Base-by-base conservation (phyloP, 2,888 invertebrate genomes). In the Sylvicola cinctus region DNA sequence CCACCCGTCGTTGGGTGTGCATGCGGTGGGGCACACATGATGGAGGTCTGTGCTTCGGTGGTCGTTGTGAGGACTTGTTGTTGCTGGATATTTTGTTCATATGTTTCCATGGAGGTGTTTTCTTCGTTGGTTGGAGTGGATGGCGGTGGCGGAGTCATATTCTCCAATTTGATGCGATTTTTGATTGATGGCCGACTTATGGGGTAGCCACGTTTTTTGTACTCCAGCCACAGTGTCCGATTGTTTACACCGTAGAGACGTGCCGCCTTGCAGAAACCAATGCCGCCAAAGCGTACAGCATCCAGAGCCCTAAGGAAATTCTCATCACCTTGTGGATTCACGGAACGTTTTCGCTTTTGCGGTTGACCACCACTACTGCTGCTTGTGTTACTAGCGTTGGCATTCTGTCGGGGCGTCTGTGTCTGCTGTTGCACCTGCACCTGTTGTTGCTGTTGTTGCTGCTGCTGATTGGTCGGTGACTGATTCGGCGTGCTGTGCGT, bases 191-290 rank as follows among this genome's bases (percentile, higher is more conserved):
- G 72, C 43, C 81, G 62, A 49, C 73, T 77, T 46, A 79, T 77
- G 2, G 80, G 80, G 53, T 83, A 83, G 0, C 83, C 83, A 30
- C 77, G 70, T 53, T 79, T 80, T 49, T 79, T 81, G 51, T 81
- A 83, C 49, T 83, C 83, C 27, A 83, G 60, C 83, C 83, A 83
- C 3, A 84, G 60, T 1, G 83, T 83, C 36, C 83, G 65, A 56
- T 83, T 83, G 55, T 83, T 83, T 12, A 84, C 80, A 20, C 83
- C 83, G 53, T 77, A 83, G 59, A 80, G 68, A 34, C 79, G 63
- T 1, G 83, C 83, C 7, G 83, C 83, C 48, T 81, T 81, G 55
- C 83, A 83, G 55, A 83, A 83, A 2, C 83, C 83, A 43, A 83
- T 79, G 27, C 80, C 79, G 15, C 83, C 83, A 47, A 72, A 74